These are phyloP conservation scores for Gerris lacustris DNA, from an alignment of 2,888 invertebrate genomes.

Conservation along the genomic window DNA sequence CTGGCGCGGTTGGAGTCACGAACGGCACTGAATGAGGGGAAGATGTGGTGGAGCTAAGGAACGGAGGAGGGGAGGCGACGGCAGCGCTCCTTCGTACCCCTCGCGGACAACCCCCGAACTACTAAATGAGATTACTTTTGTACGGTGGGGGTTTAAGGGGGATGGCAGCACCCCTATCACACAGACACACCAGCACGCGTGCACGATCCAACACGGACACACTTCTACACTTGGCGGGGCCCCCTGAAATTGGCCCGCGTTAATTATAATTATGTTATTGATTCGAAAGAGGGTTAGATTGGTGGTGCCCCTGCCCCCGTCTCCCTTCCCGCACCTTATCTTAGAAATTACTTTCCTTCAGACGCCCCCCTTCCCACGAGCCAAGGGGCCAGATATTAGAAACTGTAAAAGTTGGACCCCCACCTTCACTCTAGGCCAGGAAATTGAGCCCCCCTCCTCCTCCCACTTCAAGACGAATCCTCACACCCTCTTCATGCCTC, in stretches of 20 bases:
- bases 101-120: conserved; percentile 9
- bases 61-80: conserved; percentile 4
- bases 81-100: conserved; percentile 19
- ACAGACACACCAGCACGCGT: not conserved
- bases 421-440: not conserved
- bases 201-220: conserved; percentile 9
- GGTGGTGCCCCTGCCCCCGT: not conserved
- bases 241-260: conserved; percentile 27
- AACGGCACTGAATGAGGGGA: conserved; percentile 7
- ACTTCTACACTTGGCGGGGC: too few species aligned
- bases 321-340: conserved; percentile 16
- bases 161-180: not conserved
- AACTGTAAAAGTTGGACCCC: conserved; percentile 5
- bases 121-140: conserved; percentile 29
- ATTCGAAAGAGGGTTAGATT: conserved; percentile 25
- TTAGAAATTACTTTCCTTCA: conserved; percentile 23
- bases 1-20: not conserved
- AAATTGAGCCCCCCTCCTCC: not conserved
- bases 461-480: not conserved
- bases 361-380: not conserved
- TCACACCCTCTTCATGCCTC: too few species aligned
- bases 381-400: not conserved
- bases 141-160: conserved; percentile 13
- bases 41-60: not conserved
- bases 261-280: conserved; percentile 30